These are phyloP conservation scores for Sarcophaga rosellei DNA, from an alignment of 2,888 invertebrate genomes.

Conservation along the genomic window DNA sequence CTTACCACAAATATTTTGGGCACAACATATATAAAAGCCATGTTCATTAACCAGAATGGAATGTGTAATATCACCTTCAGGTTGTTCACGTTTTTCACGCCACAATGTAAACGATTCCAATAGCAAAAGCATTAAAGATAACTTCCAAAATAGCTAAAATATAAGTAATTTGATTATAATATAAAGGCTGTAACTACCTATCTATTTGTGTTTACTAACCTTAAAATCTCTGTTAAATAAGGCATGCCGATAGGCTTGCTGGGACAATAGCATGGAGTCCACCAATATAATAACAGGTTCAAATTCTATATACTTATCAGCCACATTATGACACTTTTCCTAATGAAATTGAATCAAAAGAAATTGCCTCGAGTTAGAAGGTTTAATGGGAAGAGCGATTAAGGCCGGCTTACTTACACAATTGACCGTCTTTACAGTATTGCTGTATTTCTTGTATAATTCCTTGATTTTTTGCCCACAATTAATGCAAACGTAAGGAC, in stretches of 20 bases:
- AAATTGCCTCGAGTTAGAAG: too few relatives aligned
- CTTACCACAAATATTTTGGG: conserved; percentile 81
- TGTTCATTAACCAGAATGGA: conserved; percentile 83
- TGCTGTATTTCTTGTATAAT: conserved; percentile 87
- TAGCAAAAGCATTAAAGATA: conserved; percentile 88
- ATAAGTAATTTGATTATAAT: background rate
- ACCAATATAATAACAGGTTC: conserved; percentile 93
- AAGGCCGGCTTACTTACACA: conserved; percentile 84
- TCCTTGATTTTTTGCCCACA: conserved; percentile 85
- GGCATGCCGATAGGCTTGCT: conserved; percentile 92
- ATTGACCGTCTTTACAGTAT: conserved; percentile 87
- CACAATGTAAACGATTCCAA: conserved; percentile 91
- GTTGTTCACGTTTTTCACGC: conserved; percentile 78
- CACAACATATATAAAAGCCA: conserved; percentile 84
- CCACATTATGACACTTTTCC: conserved; percentile 88
- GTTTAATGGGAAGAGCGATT: too few relatives aligned
- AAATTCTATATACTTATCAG: conserved; percentile 96
- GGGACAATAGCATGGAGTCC: conserved; percentile 90
- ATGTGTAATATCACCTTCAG: conserved; percentile 72
- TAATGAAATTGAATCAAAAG: conserved; percentile 76
- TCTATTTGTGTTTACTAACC: conserved; percentile 82
- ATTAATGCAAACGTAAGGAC: conserved; percentile 84
- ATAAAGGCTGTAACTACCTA: background rate
- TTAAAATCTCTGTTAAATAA: conserved; percentile 90
- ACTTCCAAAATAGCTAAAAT: conserved; percentile 88